Evolutionary conservation across 2,888 invertebrate species (phyloP), one percentile per base, ranked within the genome.

Genomic region (Lymantria dispar): DNA sequence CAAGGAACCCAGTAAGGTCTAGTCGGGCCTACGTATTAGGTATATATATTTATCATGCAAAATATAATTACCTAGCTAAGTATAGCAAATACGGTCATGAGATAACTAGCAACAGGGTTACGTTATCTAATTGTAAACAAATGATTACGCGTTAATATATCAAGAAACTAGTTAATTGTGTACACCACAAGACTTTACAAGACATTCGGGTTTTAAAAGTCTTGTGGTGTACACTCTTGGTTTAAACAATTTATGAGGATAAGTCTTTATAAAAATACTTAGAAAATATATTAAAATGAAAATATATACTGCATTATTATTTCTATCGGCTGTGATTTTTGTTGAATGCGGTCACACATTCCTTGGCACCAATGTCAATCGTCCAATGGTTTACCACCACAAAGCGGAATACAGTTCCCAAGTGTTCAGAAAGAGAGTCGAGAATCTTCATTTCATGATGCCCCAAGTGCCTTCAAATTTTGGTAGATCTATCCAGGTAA

Each of bases 301-400:
- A 47, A 50, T 68, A 0, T 64, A 56, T 31, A 50, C 64, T 22
- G 9, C 66, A 0, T 36, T 62, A 0, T 52, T 74, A 8, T 13
- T 79, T 1, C 42, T 80, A 0, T 67, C 71, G 0, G 56, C 55
- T 0, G 51, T 80, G 0, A 70, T 75, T 0, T 47, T 74, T 0
- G 78, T 74, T 0, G 74, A 85, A 51, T 78, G 86, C 64, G 60
- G 62, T 0, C 80, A 87, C 42, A 76, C 75, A 0, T 87, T 43
- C 29, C 80, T 84, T 57, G 58, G 52, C 42, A 36, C 43, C 1
- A 44, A 44, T 44, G 15, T 36, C 3, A 10, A 49, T 9, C 65
- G 77, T n/a, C 69, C 70, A 0, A 15, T 74, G 37, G 65, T 79
- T 0, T 74, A 67, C 31, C 76, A 78, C 31, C 53, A 61, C 2